These are phyloP conservation scores for Carapus acus DNA, from an alignment of 2,797 vertebrate species.

Conservation along the genomic window DNA sequence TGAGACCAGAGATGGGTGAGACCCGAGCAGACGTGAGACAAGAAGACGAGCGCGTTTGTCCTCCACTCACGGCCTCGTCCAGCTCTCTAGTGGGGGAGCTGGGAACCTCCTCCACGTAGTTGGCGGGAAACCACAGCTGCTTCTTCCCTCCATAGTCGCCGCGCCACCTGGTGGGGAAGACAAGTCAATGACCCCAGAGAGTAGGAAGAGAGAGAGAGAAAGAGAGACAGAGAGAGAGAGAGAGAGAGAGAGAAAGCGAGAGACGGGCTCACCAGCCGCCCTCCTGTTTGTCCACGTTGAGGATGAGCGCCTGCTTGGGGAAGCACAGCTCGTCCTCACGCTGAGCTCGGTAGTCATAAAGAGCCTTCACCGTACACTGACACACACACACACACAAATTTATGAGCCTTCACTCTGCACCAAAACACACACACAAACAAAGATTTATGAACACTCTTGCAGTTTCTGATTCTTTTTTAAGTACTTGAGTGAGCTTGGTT, in stretches of 20 bases:
- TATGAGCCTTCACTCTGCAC: too few relatives aligned
- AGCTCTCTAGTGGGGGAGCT: slow-evolving; percentile 78
- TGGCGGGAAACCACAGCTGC: slow-evolving; percentile 96
- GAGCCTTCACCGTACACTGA: slow-evolving; percentile 90
- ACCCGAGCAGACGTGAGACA: too few relatives aligned
- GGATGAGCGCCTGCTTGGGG: slow-evolving; percentile 89
- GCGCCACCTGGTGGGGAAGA: slow-evolving; percentile 81
- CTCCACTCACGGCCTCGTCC: slow-evolving; percentile 76
- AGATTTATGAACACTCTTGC: too few relatives aligned
- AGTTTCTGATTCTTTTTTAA: too few relatives aligned
- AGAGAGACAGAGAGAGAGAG: too few relatives aligned
- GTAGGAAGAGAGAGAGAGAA: neutral
- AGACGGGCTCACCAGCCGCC: slow-evolving; percentile 87
- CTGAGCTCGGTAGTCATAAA: slow-evolving; percentile 95
- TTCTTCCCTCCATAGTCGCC: slow-evolving; percentile 95
- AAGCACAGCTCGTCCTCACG: slow-evolving; percentile 94
- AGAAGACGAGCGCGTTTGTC: too few relatives aligned
- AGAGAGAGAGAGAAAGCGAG: too few relatives aligned
- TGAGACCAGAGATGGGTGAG: too few relatives aligned
- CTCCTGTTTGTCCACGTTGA: slow-evolving; percentile 93
- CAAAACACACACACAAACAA: too few relatives aligned
- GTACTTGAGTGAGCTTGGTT: too few relatives aligned
- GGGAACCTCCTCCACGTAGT: slow-evolving; percentile 91
- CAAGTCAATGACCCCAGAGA: neutral
- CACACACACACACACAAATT: too few relatives aligned